A percentile compares a stretch with the other conserved stretches of the same genome.
Evolutionary conservation across 2,113 vertebrate genomes (phyloP).

Genomic region (Acanthisitta chloris): DNA sequence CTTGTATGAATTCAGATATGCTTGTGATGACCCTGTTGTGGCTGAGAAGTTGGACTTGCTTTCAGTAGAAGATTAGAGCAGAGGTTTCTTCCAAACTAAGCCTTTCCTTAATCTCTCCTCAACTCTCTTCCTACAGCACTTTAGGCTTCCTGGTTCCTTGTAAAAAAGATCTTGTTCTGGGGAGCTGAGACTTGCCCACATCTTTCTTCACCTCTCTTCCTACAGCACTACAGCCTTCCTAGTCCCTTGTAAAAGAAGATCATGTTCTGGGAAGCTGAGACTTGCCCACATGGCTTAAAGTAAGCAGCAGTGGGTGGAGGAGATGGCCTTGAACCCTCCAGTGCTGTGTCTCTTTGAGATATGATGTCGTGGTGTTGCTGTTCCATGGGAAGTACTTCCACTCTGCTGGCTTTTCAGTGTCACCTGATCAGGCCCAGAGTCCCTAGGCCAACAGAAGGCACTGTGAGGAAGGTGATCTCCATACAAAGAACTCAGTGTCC

Average conservation of each 20-base stretch:
- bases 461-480: neutral
- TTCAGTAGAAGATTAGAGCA: neutral
- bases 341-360: neutral
- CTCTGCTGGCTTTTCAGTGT: neutral
- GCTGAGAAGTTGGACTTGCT: neutral
- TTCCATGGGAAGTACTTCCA: neutral
- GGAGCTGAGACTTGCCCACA: no score
- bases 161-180: no score
- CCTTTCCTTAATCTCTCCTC: neutral
- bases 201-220: neutral
- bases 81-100: neutral
- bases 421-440: neutral
- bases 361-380: neutral
- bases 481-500: neutral
- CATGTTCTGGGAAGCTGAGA: neutral
- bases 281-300: neutral
- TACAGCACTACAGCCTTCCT: neutral
- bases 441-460: neutral
- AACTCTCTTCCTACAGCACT: no score
- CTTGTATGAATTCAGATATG: neutral
- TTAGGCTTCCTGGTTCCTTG: no score
- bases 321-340: neutral
- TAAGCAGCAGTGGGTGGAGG: neutral
- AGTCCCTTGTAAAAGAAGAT: neutral
- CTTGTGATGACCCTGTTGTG: neutral